Evolutionary conservation across 2,888 invertebrate genomes (phyloP).

Genomic region (Drosophila prolongata): DNA sequence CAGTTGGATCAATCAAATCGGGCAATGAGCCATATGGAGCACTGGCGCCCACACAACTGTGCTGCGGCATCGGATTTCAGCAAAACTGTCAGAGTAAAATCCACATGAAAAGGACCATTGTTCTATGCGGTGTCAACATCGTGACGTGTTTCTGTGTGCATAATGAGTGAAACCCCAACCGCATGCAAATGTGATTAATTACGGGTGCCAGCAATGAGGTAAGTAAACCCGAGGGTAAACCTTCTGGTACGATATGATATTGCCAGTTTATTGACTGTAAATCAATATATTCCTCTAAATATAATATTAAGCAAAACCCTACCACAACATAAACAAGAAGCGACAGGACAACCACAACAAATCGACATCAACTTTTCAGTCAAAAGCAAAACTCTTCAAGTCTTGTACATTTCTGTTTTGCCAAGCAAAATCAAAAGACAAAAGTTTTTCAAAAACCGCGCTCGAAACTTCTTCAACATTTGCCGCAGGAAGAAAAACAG

Average conservation of each 20-base stretch:
- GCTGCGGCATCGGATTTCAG: constrained; percentile 55
- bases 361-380: constrained; percentile 45
- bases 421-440: constrained; percentile 54
- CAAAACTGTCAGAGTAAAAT: constrained; percentile 35
- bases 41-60: constrained; percentile 26
- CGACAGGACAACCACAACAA: constrained; percentile 27
- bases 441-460: constrained; percentile 59
- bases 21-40: constrained; percentile 49
- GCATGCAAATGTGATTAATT: constrained; percentile 44
- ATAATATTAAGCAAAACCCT: not conserved
- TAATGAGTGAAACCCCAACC: constrained; percentile 18
- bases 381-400: constrained; percentile 44
- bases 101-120: constrained; percentile 41
- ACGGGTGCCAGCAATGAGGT: constrained; percentile 4
- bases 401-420: constrained; percentile 31
- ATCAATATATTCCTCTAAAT: constrained; percentile 7
- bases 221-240: not conserved
- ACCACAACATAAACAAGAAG: constrained; percentile 25
- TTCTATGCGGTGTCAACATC: constrained; percentile 16
- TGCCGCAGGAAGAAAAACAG: constrained; percentile 27
- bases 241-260: constrained; percentile 17
- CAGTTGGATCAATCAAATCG: constrained; percentile 55
- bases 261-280: constrained; percentile 24
- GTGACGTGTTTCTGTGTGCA: constrained; percentile 7
- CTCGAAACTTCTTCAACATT: constrained; percentile 61